A percentile compares a stretch with the other conserved stretches of the same genome.
Conservation (phyloP, 2,797 vertebrate genomes). For the Tarsius wallacei region DNA sequence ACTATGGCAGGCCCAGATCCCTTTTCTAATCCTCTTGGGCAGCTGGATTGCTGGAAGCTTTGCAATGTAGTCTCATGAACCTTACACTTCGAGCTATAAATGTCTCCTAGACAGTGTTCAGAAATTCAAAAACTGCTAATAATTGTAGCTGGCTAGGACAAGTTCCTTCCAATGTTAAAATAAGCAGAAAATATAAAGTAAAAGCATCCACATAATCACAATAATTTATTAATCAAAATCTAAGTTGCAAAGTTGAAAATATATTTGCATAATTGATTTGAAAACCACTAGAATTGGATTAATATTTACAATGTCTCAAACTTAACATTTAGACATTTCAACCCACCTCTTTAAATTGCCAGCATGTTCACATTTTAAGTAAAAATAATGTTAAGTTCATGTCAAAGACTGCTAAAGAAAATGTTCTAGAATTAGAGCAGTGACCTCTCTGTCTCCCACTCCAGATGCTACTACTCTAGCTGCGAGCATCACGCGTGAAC, state of each 20-base stretch:
- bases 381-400: conserved; percentile 67
- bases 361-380: conserved; percentile 72
- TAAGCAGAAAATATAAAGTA: conserved; percentile 13
- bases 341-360: conserved; percentile 62
- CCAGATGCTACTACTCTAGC: background rate
- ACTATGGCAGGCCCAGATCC: background rate
- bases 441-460: conserved; percentile 12
- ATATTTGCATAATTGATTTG: background rate
- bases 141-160: background rate
- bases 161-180: background rate
- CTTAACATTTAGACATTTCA: conserved; percentile 50
- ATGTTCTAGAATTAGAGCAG: conserved; percentile 70
- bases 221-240: conserved; percentile 60
- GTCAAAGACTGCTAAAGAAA: conserved; percentile 70
- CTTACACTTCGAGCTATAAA: background rate
- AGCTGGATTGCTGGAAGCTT: conserved; percentile 2
- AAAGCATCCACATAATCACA: background rate
- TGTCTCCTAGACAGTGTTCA: background rate
- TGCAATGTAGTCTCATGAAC: background rate
- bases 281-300: conserved; percentile 13
- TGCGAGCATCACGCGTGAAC: conserved; percentile 56
- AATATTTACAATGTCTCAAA: background rate
- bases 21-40: conserved; percentile 59
- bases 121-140: conserved; percentile 59
- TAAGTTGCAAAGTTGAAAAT: conserved; percentile 7